Conservation (phyloP, 2,888 invertebrate species). For the Melinopterus prodromus region DNA sequence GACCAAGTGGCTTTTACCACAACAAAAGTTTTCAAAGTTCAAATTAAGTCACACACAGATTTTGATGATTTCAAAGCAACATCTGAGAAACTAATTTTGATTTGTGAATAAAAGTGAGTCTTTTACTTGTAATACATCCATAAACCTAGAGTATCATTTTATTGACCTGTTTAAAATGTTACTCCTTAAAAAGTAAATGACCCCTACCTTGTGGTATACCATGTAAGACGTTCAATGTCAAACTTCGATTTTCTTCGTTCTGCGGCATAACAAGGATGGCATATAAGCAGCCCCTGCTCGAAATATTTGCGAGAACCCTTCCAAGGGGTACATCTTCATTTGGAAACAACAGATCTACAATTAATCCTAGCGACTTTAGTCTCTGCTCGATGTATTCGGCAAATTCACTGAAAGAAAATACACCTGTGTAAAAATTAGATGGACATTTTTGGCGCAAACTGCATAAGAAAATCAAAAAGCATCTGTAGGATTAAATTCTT, state of each 20-base stretch:
- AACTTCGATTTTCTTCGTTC: conserved; percentile 85
- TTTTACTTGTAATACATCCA: too few species aligned
- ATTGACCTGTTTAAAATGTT: too few species aligned
- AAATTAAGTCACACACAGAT: too few species aligned
- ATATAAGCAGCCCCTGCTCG: conserved; percentile 87
- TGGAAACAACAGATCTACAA: conserved; percentile 89
- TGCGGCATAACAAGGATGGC: conserved; percentile 86
- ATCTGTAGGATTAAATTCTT: too few species aligned
- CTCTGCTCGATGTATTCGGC: conserved; percentile 88
- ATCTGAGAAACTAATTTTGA: too few species aligned
- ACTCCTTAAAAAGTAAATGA: not conserved
- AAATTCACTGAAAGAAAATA: conserved; percentile 70
- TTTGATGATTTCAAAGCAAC: too few species aligned
- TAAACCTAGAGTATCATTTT: too few species aligned
- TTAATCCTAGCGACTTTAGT: conserved; percentile 78
- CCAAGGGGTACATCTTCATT: conserved; percentile 87
- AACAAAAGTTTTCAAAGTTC: too few species aligned
- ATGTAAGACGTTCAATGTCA: conserved; percentile 90
- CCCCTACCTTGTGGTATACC: conserved; percentile 85
- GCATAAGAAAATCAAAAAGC: too few species aligned
- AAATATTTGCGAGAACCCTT: conserved; percentile 84
- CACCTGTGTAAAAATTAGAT: conserved; percentile 22
- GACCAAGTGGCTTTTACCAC: too few species aligned
- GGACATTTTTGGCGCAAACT: not conserved
- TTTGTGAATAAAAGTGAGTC: too few species aligned